Percentiles rank a stretch among this genome's conserved stretches.
These are phyloP conservation scores for Exocentrus adspersus DNA, from an alignment of 2,888 invertebrate species.

Conservation along the genomic window DNA sequence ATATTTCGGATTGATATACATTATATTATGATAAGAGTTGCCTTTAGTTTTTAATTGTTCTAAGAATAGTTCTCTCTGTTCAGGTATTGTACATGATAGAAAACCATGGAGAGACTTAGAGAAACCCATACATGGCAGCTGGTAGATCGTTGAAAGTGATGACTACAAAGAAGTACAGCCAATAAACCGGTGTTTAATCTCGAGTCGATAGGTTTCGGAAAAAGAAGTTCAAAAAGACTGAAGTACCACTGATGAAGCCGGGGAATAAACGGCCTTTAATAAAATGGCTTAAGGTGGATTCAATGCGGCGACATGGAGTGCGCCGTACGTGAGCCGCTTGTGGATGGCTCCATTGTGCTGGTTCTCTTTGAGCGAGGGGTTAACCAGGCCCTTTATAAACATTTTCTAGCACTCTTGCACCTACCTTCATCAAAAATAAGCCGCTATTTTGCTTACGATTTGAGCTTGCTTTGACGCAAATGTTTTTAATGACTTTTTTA, in stretches of 20 bases:
- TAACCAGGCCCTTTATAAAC: constrained; percentile 38
- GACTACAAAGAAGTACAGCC: constrained; percentile 24
- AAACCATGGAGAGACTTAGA: too few relatives aligned
- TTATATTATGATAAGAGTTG: too few relatives aligned
- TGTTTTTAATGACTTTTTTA: not conserved
- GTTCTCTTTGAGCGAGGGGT: constrained; percentile 40
- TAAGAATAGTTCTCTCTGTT: too few relatives aligned
- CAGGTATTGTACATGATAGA: too few relatives aligned
- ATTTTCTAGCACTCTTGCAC: constrained; percentile 32
- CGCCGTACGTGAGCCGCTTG: constrained; percentile 52
- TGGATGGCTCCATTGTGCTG: constrained; percentile 51
- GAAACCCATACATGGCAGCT: too few relatives aligned
- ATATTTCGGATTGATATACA: too few relatives aligned
- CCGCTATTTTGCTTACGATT: not conserved
- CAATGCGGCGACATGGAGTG: constrained; percentile 54
- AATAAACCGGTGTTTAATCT: constrained; percentile 44
- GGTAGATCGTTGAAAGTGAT: constrained; percentile 12
- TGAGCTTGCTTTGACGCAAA: not conserved
- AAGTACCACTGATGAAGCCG: constrained; percentile 51
- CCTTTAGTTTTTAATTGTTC: too few relatives aligned
- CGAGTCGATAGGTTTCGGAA: constrained; percentile 48
- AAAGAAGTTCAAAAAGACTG: constrained; percentile 44
- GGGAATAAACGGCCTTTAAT: constrained; percentile 56
- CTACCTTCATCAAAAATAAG: constrained; percentile 8
- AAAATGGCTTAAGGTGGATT: constrained; percentile 55